Base-by-base conservation (phyloP, 2,888 invertebrate genomes). In the Microdon myrmicae region DNA sequence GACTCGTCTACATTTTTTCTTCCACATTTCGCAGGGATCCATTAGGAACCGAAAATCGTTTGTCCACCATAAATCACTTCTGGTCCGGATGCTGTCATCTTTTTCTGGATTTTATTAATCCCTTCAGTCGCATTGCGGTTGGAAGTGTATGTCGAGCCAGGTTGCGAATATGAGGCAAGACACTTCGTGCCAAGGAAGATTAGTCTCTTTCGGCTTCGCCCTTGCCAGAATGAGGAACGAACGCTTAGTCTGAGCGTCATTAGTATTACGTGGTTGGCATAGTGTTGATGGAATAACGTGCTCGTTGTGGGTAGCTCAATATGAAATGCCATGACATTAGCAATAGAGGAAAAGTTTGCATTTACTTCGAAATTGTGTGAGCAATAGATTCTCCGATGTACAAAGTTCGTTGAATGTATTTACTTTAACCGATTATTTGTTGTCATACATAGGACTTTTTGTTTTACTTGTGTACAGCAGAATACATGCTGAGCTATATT, bases 11-110 rank as follows among this genome's bases (percentile, higher is more conserved):
- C 20, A 28, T 39, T 47, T 38, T 23, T 38, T 41, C 14, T 13
- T 32, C 5, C 31, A 9, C 4, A 9, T 37, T 19, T 13, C n/a
- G 22, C 29, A 17, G 25, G 32, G 35, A 53, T 41, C 51, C 64
- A 64, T 58, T 56, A 51, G 35, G 51, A 51, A 58, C 45, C 41
- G 51, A 64, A 58, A 51, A 58, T 64, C 64, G 58, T 64, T 64
- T 64, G 64, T 64, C 64, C 58, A 47, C 64, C 64, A 64, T 64
- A 64, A 64, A 64, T 64, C 64, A 64, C 58, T 64, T 53, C 26
- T 58, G 51, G 51, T 28, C 64, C 58, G 64, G 58, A 64, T 64
- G 58, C 58, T 64, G 64, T 58, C 64, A 64, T 64, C 51, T 64
- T 64, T 56, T 26, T 51, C 56, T 51, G 51, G 51, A 53, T 64